phyloP scores from a whole-genome alignment of 2,113 vertebrate species.

The Columba janthina region DNA sequence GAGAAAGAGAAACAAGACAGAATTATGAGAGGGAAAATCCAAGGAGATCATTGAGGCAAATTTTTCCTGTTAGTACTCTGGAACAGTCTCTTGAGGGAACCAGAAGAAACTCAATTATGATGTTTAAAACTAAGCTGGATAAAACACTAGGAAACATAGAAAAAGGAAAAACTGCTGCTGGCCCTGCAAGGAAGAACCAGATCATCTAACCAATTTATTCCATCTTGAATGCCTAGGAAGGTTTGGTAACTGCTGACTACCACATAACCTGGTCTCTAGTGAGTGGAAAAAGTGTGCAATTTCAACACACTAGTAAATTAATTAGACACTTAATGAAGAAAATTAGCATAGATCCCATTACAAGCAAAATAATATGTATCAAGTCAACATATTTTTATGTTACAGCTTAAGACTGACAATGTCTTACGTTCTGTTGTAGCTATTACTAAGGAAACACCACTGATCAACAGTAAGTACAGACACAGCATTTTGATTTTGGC shows the following conservation, averaged over 20 bases:
- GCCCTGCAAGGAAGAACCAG: background rate
- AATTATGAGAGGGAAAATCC: conserved; percentile 29
- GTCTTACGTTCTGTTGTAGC: background rate
- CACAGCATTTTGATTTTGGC: background rate
- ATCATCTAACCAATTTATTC: conserved; percentile 35
- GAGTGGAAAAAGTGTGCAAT: background rate
- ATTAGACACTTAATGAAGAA: background rate
- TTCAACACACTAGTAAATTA: background rate
- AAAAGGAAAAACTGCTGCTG: conserved; percentile 7
- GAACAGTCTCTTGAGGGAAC: background rate
- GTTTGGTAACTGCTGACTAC: background rate
- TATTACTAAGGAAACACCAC: background rate
- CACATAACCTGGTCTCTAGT: background rate
- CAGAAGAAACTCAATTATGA: background rate
- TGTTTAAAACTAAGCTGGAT: conserved; percentile 11
- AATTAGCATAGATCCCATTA: background rate
- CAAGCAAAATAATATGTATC: background rate
- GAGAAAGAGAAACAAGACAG: background rate
- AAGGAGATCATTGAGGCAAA: background rate
- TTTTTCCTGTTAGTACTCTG: conserved; percentile 39
- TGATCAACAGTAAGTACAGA: background rate
- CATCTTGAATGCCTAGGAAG: background rate
- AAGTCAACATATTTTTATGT: background rate
- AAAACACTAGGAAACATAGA: conserved; percentile 35
- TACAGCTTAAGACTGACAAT: background rate